A percentile compares a stretch with the other conserved stretches of the same genome.
Conservation (phyloP, 2,888 invertebrate genomes). For the Eugnorisma glareosa region DNA sequence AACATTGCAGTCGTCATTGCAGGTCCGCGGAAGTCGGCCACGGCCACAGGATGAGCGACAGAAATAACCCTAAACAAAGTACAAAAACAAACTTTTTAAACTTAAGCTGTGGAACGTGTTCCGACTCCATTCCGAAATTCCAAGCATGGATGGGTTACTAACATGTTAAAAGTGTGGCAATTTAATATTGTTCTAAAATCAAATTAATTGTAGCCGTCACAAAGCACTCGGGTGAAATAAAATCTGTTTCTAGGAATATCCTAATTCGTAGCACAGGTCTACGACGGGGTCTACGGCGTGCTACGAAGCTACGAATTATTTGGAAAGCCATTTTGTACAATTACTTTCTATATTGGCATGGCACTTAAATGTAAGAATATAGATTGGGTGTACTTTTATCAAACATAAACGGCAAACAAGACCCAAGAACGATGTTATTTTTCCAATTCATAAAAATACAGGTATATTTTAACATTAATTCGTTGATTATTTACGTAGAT, state of each 20-base stretch:
- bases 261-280: neutral
- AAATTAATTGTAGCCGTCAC: neutral
- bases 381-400: neutral
- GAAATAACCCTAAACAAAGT: neutral
- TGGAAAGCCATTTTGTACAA: neutral
- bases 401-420: neutral
- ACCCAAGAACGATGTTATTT: neutral
- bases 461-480: neutral
- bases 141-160: neutral
- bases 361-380: neutral
- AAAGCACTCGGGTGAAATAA: neutral
- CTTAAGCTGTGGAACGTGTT: neutral
- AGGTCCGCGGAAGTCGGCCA: too few species aligned
- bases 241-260: neutral
- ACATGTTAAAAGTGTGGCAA: neutral
- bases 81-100: neutral
- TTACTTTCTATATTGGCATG: neutral
- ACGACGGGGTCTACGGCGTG: neutral
- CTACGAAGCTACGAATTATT: slow-evolving; percentile 2
- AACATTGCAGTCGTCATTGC: neutral
- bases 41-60: neutral
- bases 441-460: slow-evolving; percentile 13
- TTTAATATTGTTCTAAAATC: neutral
- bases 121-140: neutral
- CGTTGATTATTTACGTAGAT: neutral